Conservation (phyloP, 2,113 vertebrate species). For the Rhinoderma darwinii region DNA sequence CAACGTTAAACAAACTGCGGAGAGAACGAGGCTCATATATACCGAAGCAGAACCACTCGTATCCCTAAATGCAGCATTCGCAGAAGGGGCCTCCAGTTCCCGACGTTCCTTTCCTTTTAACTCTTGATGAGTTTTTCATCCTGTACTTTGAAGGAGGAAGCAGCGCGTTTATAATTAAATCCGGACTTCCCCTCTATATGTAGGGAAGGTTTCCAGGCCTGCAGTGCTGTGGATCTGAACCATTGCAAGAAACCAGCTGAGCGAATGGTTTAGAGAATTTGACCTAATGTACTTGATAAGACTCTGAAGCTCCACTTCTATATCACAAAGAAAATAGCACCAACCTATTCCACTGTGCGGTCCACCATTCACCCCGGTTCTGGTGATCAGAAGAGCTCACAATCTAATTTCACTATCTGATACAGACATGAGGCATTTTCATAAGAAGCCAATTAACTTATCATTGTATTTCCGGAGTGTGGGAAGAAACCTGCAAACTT, state of each 20-base stretch:
- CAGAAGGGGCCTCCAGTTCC: not conserved
- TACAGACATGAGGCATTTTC: too few species aligned
- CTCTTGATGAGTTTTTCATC: conserved; percentile 48
- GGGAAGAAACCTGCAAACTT: too few species aligned
- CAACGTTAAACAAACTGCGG: not conserved
- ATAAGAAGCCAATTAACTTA: too few species aligned
- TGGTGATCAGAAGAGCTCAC: too few species aligned
- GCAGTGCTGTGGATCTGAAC: not conserved
- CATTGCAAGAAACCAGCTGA: not conserved
- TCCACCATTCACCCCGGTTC: too few species aligned
- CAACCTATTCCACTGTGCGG: not conserved
- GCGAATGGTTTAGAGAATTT: too few species aligned
- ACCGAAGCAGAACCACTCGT: not conserved
- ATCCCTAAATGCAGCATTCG: not conserved
- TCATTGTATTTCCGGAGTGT: too few species aligned
- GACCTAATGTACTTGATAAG: too few species aligned
- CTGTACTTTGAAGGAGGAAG: conserved; percentile 47
- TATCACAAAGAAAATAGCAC: too few species aligned
- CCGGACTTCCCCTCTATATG: not conserved
- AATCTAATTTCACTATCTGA: too few species aligned
- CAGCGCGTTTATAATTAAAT: conserved; percentile 30
- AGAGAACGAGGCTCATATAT: not conserved
- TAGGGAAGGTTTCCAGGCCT: not conserved
- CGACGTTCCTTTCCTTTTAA: conserved; percentile 15
- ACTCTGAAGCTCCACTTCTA: not conserved